A percentile compares a stretch with the other conserved stretches of the same genome.
Conservation (phyloP, 2,888 invertebrate genomes). For the Chromoteleia sp. region DNA sequence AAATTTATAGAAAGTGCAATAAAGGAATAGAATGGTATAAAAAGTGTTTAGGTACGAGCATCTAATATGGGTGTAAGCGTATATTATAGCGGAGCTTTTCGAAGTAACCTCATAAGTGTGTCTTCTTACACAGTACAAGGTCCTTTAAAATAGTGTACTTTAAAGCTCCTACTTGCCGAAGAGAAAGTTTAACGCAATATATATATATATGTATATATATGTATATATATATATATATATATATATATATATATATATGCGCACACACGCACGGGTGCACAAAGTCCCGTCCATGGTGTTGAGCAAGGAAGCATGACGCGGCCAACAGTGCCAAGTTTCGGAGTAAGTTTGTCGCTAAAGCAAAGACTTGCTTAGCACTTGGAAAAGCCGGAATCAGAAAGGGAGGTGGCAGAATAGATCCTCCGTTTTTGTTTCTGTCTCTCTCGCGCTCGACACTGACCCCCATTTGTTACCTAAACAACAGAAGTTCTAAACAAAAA, state of each 20-base stretch:
- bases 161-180: constrained; percentile 76
- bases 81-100: constrained; percentile 46
- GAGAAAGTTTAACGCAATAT: constrained; percentile 77
- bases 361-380: constrained; percentile 66
- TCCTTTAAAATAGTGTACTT: constrained; percentile 81
- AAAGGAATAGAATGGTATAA: constrained; percentile 49
- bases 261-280: constrained; percentile 1
- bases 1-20: too few relatives aligned
- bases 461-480: constrained; percentile 74
- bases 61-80: constrained; percentile 57
- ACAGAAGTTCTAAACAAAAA: constrained; percentile 73
- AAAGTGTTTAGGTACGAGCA: constrained; percentile 42
- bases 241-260: not conserved
- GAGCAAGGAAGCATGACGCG: constrained; percentile 61
- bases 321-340: constrained; percentile 75
- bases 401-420: constrained; percentile 11
- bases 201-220: constrained; percentile 23
- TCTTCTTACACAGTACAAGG: constrained; percentile 45
- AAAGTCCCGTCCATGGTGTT: constrained; percentile 40
- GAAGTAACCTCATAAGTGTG: constrained; percentile 46
- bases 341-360: constrained; percentile 74
- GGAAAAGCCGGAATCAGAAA: constrained; percentile 49
- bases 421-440: constrained; percentile 35
- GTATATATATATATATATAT: constrained; percentile 5
- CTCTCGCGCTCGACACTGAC: constrained; percentile 70